phyloP scores from a whole-genome alignment of 1,140 invertebrate species.

The Polyergus mexicanus region DNA sequence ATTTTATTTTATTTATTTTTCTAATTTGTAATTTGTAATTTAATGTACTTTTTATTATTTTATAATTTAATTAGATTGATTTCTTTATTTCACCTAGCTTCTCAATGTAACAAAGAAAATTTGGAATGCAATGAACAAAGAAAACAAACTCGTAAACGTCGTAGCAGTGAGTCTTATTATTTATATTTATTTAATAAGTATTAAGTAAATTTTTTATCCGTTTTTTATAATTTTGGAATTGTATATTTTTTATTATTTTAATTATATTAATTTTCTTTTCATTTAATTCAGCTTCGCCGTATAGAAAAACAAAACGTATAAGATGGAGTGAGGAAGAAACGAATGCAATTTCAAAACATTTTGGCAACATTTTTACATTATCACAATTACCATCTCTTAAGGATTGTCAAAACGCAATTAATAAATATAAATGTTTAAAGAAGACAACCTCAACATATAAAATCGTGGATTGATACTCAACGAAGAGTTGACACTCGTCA shows the following conservation, averaged over 20 bases:
- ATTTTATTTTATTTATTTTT: background rate
- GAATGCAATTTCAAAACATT: background rate
- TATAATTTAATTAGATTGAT: background rate
- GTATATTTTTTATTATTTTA: background rate
- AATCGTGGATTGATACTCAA: constrained; percentile 1
- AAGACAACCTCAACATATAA: background rate
- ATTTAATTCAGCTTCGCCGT: background rate
- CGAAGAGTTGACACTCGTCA: background rate
- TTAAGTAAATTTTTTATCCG: background rate
- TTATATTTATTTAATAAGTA: background rate
- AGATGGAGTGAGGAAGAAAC: background rate
- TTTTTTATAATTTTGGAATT: background rate
- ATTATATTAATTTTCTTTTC: background rate
- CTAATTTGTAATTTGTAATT: background rate
- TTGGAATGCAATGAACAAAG: background rate
- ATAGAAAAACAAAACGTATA: constrained; percentile 1
- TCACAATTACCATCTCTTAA: background rate
- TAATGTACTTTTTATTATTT: background rate
- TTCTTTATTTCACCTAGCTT: background rate
- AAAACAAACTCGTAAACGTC: background rate
- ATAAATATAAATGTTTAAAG: background rate
- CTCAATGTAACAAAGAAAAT: background rate
- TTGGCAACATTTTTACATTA: background rate
- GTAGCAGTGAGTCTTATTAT: background rate
- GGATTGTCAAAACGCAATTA: background rate